Evolutionary conservation across 2,113 vertebrate genomes (phyloP).

Genomic region (Aramus guarauna): DNA sequence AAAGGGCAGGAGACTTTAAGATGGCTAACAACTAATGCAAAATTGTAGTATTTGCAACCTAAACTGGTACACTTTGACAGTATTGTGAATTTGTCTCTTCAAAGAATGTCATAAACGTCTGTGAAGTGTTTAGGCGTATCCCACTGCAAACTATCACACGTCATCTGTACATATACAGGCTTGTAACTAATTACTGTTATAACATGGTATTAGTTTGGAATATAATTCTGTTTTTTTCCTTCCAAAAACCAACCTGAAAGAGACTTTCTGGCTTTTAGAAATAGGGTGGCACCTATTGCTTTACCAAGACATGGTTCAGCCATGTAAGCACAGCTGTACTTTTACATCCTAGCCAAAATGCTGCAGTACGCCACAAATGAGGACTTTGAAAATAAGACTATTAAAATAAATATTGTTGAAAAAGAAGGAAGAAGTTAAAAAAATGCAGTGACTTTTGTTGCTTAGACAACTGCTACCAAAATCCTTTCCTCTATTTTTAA

Average conservation of each 20-base stretch:
- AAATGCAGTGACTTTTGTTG: not conserved
- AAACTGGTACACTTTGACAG: not conserved
- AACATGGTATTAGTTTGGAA: not conserved
- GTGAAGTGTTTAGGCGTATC: not conserved
- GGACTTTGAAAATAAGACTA: not conserved
- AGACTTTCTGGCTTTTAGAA: not conserved
- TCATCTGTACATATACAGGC: not conserved
- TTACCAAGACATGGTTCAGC: rapidly evolving
- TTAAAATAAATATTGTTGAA: not conserved
- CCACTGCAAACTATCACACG: not conserved
- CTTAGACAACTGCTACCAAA: not conserved
- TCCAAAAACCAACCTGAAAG: not conserved
- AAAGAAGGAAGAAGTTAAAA: not conserved
- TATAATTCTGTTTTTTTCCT: not conserved
- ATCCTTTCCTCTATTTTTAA: not conserved
- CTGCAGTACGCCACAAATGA: not conserved
- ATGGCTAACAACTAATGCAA: not conserved
- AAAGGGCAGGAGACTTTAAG: not conserved
- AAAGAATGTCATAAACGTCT: not conserved
- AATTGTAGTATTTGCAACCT: not conserved
- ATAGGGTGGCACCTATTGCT: rapidly evolving
- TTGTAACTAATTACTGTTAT: not conserved
- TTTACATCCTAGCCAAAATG: not conserved
- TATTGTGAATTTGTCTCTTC: not conserved
- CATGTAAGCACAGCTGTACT: not conserved